Evolutionary conservation across 2,797 vertebrate species (phyloP), one percentile per base, ranked within the genome.

Genomic region (Acanthornis magna): DNA sequence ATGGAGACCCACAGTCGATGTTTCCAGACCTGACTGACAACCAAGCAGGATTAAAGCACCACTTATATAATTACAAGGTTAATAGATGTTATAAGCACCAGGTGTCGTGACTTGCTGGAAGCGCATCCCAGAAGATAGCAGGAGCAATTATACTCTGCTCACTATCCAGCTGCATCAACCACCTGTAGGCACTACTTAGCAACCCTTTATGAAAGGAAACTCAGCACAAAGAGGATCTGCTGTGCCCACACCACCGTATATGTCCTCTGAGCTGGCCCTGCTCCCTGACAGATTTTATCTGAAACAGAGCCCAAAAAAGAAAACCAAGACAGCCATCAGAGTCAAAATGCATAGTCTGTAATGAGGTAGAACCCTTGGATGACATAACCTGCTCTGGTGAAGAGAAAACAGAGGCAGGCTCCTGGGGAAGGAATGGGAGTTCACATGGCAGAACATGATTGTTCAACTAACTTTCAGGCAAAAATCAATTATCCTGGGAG

Each of bases 51-150:
- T 77, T 80, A 88, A 85, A 96, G 77, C 29, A 7, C 67, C 85
- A 86, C 45, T 96, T 90, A 87, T 2, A 75, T 89, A 88, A 95
- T 94, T 87, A 91, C 70, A 89, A 84, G 80, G 77, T 92, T 92
- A 95, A 93, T 78, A 93, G 80, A 58, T 87, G 93, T 83, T 91
- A 94, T 40, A 77, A 83, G 79, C 60, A 67, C 63, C 65, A 88
- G 76, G 85, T 95, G 92, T 75, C 3, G 3, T 94, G 92, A 90
- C 91, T 93, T 91, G 74, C 74, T 94, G 77, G 86, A 91, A 92
- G 71, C 36, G 40, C 74, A 89, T 72, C 92, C 88, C 74, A 68
- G 77, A 84, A 94, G 91, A 84, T 0, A 92, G 83, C 80, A 95
- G 74, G 86, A 92, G 83, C 80, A 95, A 91, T 96, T 92, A 95